phyloP scores from a whole-genome alignment of 2,797 vertebrate species.

The Melanotaenia parkinsoni region DNA sequence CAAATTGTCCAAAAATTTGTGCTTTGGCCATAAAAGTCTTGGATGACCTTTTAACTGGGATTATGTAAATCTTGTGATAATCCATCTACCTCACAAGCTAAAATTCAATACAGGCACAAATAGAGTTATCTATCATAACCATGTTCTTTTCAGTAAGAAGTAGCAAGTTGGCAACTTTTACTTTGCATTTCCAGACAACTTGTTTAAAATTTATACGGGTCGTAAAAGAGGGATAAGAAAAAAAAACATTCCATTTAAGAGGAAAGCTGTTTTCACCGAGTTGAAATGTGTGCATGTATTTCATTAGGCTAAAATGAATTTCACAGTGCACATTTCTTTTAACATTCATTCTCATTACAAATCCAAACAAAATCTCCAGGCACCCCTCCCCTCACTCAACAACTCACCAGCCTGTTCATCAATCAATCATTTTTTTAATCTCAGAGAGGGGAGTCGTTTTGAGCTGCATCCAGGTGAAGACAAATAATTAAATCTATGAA shows the following conservation, averaged over 20 bases:
- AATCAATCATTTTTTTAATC: slow-evolving; percentile 31
- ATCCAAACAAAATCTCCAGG: slow-evolving; percentile 26
- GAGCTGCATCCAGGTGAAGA: slow-evolving; percentile 17
- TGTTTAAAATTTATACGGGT: neutral
- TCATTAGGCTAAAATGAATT: slow-evolving; percentile 49
- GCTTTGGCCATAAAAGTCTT: neutral
- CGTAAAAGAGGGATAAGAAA: neutral
- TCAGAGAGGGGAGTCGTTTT: slow-evolving; percentile 26
- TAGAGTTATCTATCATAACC: neutral
- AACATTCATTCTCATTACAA: slow-evolving; percentile 26
- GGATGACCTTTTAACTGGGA: neutral
- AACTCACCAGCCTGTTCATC: slow-evolving; percentile 23
- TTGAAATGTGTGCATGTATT: slow-evolving; percentile 26
- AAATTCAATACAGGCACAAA: neutral
- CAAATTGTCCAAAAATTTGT: neutral
- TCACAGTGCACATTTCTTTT: slow-evolving; percentile 28
- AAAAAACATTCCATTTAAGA: neutral
- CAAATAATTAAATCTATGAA: slow-evolving; percentile 48
- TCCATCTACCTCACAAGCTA: neutral
- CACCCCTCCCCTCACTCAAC: slow-evolving; percentile 27
- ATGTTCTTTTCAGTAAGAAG: neutral
- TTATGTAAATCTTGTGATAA: neutral
- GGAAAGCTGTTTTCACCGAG: slow-evolving; percentile 6
- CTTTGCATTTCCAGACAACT: slow-evolving; percentile 32
- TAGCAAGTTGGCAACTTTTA: neutral